Conservation (phyloP, 2,797 vertebrate species). For the Anas acuta region DNA sequence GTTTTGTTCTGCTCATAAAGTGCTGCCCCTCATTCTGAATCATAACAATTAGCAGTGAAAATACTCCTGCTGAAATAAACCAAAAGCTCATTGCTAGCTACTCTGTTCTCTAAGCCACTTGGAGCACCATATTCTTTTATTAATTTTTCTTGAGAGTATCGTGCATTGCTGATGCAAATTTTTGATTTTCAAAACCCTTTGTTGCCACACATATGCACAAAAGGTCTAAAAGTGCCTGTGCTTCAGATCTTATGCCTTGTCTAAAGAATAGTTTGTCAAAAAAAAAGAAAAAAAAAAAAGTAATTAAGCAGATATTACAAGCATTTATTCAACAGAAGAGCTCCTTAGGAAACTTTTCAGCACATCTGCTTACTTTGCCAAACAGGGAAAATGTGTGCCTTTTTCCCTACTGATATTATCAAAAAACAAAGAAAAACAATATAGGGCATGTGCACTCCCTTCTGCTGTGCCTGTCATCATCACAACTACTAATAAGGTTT, state of each 20-base stretch:
- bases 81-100: neutral
- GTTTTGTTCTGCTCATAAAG: neutral
- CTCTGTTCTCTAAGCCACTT: neutral
- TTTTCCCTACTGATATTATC: neutral
- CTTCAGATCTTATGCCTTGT: neutral
- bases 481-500: neutral
- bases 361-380: neutral
- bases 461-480: neutral
- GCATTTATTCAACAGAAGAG: neutral
- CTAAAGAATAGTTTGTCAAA: too few relatives aligned
- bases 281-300: neutral
- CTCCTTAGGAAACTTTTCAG: neutral
- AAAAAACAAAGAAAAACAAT: too few relatives aligned
- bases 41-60: neutral
- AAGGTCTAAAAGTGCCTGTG: neutral
- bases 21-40: neutral
- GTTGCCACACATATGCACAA: neutral
- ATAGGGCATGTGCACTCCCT: neutral
- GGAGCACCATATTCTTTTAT: neutral
- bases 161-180: neutral
- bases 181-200: neutral
- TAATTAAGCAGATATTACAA: neutral
- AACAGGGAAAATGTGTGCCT: neutral
- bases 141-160: neutral
- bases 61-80: neutral